A percentile compares a stretch with the other conserved stretches of the same genome.
Conservation (phyloP, 2,113 vertebrate species). For the Anhinga rufa region DNA sequence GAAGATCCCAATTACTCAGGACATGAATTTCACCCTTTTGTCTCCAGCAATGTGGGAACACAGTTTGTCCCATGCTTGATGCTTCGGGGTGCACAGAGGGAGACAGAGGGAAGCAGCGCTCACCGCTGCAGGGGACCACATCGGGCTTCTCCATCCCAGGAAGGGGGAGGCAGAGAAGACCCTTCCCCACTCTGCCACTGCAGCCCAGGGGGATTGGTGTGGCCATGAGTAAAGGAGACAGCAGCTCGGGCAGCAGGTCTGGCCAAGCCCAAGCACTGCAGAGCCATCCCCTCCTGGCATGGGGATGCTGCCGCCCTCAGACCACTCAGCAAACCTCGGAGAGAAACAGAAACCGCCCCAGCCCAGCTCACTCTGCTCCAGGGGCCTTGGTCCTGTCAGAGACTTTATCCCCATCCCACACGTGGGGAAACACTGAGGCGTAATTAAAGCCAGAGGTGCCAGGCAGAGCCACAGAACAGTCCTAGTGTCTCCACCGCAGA, state of each 20-base stretch:
- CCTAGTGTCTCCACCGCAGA: background rate
- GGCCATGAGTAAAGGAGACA: background rate
- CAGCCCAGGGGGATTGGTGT: fast-evolving
- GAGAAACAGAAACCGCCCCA: background rate
- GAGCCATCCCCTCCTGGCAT: background rate
- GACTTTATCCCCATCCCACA: background rate
- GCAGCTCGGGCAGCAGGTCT: background rate
- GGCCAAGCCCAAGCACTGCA: background rate
- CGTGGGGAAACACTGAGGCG: background rate
- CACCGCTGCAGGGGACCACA: fast-evolving
- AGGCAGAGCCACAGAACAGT: background rate
- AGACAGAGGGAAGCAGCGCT: background rate
- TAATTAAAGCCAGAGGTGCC: background rate
- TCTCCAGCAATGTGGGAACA: background rate
- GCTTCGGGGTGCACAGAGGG: background rate
- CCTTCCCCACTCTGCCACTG: background rate
- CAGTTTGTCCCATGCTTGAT: background rate
- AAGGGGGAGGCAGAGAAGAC: background rate
- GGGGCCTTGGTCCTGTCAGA: fast-evolving
- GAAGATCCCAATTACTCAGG: background rate
- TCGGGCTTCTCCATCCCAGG: background rate
- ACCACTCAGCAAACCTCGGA: background rate
- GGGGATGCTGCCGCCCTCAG: background rate
- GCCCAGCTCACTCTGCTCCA: fast-evolving
- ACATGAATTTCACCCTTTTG: background rate